phyloP scores from a whole-genome alignment of 2,888 invertebrate species.

The Scrobipalpa costella region DNA sequence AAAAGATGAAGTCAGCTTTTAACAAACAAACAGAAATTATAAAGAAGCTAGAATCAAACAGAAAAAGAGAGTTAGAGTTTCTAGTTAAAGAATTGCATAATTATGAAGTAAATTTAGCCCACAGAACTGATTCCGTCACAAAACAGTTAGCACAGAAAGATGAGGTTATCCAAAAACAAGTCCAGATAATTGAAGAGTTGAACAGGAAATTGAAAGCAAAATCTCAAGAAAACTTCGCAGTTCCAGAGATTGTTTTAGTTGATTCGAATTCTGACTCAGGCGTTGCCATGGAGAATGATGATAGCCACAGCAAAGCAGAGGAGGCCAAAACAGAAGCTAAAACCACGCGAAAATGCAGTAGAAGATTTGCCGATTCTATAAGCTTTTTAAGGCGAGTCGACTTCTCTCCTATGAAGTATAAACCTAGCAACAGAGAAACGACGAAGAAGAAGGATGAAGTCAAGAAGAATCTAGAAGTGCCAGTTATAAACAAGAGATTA shows the following conservation, averaged over 20 bases:
- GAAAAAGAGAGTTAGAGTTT: constrained; percentile 73
- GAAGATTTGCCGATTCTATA: constrained; percentile 72
- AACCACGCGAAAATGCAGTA: constrained; percentile 66
- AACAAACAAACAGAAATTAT: constrained; percentile 66
- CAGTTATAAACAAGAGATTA: constrained; percentile 49
- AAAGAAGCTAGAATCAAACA: constrained; percentile 69
- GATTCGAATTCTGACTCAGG: constrained; percentile 78
- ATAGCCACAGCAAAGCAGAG: constrained; percentile 52
- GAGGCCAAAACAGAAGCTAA: constrained; percentile 59
- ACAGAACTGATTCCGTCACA: constrained; percentile 65
- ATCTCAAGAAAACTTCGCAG: constrained; percentile 47
- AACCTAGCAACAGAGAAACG: constrained; percentile 60
- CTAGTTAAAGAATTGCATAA: constrained; percentile 70
- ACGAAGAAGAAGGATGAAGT: constrained; percentile 68
- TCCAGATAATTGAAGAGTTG: constrained; percentile 63
- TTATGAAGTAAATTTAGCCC: constrained; percentile 70
- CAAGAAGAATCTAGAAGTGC: constrained; percentile 63
- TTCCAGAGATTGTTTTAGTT: constrained; percentile 64
- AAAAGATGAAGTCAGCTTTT: constrained; percentile 62
- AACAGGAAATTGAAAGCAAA: constrained; percentile 61
- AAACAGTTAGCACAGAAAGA: constrained; percentile 70
- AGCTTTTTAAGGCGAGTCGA: constrained; percentile 73
- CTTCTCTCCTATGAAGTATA: constrained; percentile 76
- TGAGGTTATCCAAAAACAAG: constrained; percentile 65
- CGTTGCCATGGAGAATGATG: constrained; percentile 69